Conservation (phyloP, 2,797 vertebrate species). For the Fistularia tabacaria region DNA sequence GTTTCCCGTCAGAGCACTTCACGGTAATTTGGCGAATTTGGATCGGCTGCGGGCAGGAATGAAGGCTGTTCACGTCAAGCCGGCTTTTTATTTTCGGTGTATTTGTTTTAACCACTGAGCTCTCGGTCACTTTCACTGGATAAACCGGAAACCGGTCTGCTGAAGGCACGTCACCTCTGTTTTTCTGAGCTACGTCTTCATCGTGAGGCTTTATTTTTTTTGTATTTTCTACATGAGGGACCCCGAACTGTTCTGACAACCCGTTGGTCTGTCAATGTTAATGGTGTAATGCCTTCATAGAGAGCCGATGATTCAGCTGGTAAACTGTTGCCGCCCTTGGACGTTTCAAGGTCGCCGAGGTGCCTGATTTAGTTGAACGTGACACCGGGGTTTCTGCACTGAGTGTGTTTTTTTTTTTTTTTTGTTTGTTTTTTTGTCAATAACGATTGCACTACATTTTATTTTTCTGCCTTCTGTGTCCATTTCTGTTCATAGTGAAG, state of each 20-base stretch:
- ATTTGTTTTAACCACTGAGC: slow-evolving; percentile 6
- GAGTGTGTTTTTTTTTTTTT: slow-evolving; percentile 18
- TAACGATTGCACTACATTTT: slow-evolving; percentile 54
- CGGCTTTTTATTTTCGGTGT: background rate
- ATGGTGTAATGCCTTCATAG: slow-evolving; percentile 19
- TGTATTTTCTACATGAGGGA: too few relatives aligned
- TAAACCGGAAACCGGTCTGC: background rate
- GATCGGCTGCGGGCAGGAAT: background rate
- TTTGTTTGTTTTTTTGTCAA: slow-evolving; percentile 22
- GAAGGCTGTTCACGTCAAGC: slow-evolving; percentile 3
- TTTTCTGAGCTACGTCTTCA: too few relatives aligned
- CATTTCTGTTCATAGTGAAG: too few relatives aligned
- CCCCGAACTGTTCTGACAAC: too few relatives aligned
- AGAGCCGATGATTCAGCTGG: slow-evolving; percentile 9
- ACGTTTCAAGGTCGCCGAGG: slow-evolving; percentile 15
- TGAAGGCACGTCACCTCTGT: too few relatives aligned
- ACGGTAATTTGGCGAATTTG: background rate
- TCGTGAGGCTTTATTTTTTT: too few relatives aligned
- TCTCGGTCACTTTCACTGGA: background rate
- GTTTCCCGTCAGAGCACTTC: slow-evolving; percentile 9
- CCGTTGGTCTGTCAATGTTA: background rate
- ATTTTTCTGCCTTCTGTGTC: slow-evolving; percentile 63
- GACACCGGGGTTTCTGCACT: too few relatives aligned
- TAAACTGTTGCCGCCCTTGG: slow-evolving; percentile 11
- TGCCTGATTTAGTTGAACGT: slow-evolving; percentile 15